Base-by-base conservation (phyloP, 2,113 vertebrate genomes). In the Tetraodon nigroviridis region DNA sequence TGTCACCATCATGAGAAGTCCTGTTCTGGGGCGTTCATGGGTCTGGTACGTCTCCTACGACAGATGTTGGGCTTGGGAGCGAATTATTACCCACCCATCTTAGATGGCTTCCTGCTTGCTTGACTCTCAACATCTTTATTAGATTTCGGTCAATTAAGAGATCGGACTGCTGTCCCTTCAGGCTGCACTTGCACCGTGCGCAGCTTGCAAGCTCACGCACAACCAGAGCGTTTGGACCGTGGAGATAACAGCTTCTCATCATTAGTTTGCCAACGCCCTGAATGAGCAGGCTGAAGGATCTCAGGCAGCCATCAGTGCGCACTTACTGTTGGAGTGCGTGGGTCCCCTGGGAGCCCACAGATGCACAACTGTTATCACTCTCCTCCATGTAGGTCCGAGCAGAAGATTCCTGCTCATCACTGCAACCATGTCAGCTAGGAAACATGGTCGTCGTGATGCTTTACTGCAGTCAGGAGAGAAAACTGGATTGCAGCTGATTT, bases 181-280 rank as follows among this genome's bases (percentile, higher is more conserved):
- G 63, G 49, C 27, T 19, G 45, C 44, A 53, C 42, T 51, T 16
- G 55, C 50, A 15, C 42, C 55, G 29, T 40, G 49, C 16, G 29
- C 41, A 64, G 48, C 12, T 61, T 46, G 46, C 22, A 27, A 3
- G 13, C 13, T 57, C 13, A 50, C 55, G 22, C 32, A 37, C 32
- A 37, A 37, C 32, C 46, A 29, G 16, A 19, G 15, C 32, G 54
- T 57, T 55, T 62, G 46, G 32, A 44, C 16, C 15, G 44, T 14
- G 55, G 42, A 61, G 27, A 47, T 67, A 55, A 50, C 40, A 32
- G 53, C 49, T 50, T 20, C 29, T 56, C 50, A 52, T 75, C 72
- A 75, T 32, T 54, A 41, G 63, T 77, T 69, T 16, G 86, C 80
- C 86, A 87, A 87, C 86, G 84, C 86, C 86, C 85, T 79, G 75